Evolutionary conservation across 2,797 vertebrate species (phyloP).

Genomic region (Silurus aristotelis): DNA sequence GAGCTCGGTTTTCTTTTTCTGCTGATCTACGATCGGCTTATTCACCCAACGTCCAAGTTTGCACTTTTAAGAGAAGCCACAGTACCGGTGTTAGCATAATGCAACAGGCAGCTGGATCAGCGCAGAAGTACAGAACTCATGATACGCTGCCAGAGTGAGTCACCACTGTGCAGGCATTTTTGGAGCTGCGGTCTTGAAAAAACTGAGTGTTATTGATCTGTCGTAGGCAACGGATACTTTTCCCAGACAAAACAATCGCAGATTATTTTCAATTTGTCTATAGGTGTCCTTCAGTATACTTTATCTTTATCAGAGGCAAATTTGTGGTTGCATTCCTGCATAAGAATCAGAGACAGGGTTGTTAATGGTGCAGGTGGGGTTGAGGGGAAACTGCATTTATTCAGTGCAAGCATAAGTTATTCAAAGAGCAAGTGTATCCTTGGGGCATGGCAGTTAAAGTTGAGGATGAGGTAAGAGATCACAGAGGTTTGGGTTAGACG

Average conservation of each 20-base stretch:
- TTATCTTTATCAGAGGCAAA: slow-evolving; percentile 12
- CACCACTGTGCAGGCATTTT: slow-evolving; percentile 25
- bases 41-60: slow-evolving; percentile 18
- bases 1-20: not conserved
- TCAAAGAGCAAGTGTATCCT: slow-evolving; percentile 47
- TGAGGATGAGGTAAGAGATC: slow-evolving; percentile 51
- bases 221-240: not conserved
- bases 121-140: slow-evolving; percentile 15
- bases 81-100: slow-evolving; percentile 39
- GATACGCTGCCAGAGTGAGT: slow-evolving; percentile 17
- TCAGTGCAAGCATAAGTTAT: slow-evolving; percentile 36
- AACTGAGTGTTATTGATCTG: slow-evolving; percentile 12
- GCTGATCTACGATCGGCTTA: slow-evolving; percentile 17
- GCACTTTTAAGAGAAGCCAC: slow-evolving; percentile 43
- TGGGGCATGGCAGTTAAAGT: slow-evolving; percentile 48
- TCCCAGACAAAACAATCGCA: slow-evolving; percentile 1
- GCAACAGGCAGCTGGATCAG: slow-evolving; percentile 35
- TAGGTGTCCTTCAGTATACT: not conserved
- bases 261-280: slow-evolving; percentile 3
- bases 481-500: slow-evolving; percentile 50
- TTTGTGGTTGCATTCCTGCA: slow-evolving; percentile 35
- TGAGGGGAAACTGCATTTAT: slow-evolving; percentile 12
- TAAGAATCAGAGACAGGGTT: slow-evolving; percentile 10
- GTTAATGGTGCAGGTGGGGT: not conserved
- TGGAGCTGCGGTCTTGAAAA: slow-evolving; percentile 36